A percentile compares a stretch with the other conserved stretches of the same genome.
Evolutionary conservation across 2,797 vertebrate genomes (phyloP).

Genomic region (Iguana delicatissima): DNA sequence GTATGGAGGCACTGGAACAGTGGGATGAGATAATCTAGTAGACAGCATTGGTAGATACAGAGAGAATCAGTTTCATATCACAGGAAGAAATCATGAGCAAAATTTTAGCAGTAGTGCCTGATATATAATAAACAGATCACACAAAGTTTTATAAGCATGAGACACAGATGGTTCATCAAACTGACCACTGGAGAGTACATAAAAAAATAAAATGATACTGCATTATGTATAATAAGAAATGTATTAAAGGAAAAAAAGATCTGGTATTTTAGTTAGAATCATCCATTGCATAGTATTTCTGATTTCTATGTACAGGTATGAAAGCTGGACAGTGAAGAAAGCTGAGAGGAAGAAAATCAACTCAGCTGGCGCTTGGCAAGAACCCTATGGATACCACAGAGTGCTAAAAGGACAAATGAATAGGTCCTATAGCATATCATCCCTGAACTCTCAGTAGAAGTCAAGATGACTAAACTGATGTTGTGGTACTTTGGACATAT

Average conservation of each 20-base stretch:
- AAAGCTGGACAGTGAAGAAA: not conserved
- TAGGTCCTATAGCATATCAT: no score
- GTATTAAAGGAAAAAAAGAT: not conserved
- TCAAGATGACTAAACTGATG: no score
- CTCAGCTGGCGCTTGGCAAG: no score
- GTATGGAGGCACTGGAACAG: not conserved
- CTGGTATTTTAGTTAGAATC: not conserved
- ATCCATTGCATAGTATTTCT: no score
- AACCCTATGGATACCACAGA: no score
- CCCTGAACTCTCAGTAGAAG: no score
- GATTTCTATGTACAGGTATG: no score
- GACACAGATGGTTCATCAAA: slow-evolving; percentile 11
- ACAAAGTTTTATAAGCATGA: not conserved
- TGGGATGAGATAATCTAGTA: not conserved
- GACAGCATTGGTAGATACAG: not conserved
- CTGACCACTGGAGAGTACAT: not conserved
- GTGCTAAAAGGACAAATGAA: no score
- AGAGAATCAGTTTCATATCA: not conserved
- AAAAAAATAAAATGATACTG: not conserved
- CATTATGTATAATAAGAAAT: not conserved
- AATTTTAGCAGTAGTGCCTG: not conserved
- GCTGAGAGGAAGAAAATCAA: not conserved
- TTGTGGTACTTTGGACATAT: no score
- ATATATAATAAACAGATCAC: not conserved
- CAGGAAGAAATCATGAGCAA: not conserved